These are phyloP conservation scores for Nebria ingens DNA, from an alignment of 1,140 invertebrate genomes.

Conservation along the genomic window DNA sequence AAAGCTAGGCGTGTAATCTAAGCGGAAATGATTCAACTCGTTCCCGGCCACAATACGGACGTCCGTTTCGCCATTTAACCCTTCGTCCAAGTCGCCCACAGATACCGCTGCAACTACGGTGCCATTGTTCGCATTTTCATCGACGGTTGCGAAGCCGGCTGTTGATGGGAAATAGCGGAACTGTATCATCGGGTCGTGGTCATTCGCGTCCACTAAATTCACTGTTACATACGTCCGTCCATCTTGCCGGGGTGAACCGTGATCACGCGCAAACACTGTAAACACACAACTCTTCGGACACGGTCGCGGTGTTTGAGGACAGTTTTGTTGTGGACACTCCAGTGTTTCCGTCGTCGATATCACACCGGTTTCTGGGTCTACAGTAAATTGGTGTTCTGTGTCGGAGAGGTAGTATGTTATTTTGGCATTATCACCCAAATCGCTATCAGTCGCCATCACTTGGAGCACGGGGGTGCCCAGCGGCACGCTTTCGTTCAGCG, in stretches of 20 bases:
- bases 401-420: constrained; percentile 83
- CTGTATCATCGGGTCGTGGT: constrained; percentile 86
- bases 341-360: constrained; percentile 71
- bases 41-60: constrained; percentile 80
- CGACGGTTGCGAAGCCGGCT: constrained; percentile 76
- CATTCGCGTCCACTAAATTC: constrained; percentile 86
- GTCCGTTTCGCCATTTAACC: constrained; percentile 76
- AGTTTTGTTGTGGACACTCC: constrained; percentile 66
- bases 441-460: constrained; percentile 86
- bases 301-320: constrained; percentile 36
- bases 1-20: constrained; percentile 74
- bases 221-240: constrained; percentile 91
- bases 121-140: constrained; percentile 84
- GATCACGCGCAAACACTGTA: constrained; percentile 86
- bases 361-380: constrained; percentile 78
- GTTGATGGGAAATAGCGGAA: constrained; percentile 81
- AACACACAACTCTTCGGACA: constrained; percentile 88
- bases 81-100: constrained; percentile 83
- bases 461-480: constrained; percentile 77
- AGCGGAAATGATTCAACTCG: constrained; percentile 77
- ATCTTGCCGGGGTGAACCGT: constrained; percentile 79
- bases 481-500: constrained; percentile 81
- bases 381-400: constrained; percentile 72
- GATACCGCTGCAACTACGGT: constrained; percentile 88
- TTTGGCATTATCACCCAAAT: constrained; percentile 84